Evolutionary conservation across 2,888 invertebrate species (phyloP), one percentile per base, ranked within the genome.

Genomic region (Apodemia zela): DNA sequence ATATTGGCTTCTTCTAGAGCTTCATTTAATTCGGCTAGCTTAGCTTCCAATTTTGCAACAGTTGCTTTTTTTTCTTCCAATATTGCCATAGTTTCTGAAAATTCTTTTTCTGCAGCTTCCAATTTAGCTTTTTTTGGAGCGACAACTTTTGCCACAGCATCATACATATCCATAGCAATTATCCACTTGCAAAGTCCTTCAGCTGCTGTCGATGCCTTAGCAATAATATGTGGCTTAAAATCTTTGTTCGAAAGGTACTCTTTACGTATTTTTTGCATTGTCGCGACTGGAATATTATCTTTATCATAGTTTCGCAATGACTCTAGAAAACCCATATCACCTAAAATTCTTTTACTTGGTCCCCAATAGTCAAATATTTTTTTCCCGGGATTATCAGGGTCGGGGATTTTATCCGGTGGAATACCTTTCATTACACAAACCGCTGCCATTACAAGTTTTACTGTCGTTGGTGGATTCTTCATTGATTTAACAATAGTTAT

Each of bases 121-220:
- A 98, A 86, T 80, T 96, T 96, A 10, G 94, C 95, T 79, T 97
- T 96, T 84, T 98, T 98, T 0, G 97, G 97, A 11, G 96, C 97
- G 11, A 96, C 96, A 58, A 95, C 94, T 86, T 96, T 96, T 59
- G 96, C 95, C 2, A 97, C 96, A 59, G 94, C 94, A 78, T 98
- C 97, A 78, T 98, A 98, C 85, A 96, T 94, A 76, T 97, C 97
- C 94, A 98, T 96, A 0, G 97, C 97, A 69, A 96, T 94, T 61
- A 98, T 96, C 98, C 98, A 98, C 79, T 96, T 96, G 80, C 97
- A 97, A 51, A 97, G 89, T 62, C 98, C 98, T 89, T 98, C 98
- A 25, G 98, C 98, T 3, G 99, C 99, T 69, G 97, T 95, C 0
- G 98, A 98, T 0, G 98, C 98, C 84, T 97, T 97, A 15, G 96